Evolutionary conservation across 2,113 vertebrate genomes (phyloP).

Genomic region (Phocoena sinus): DNA sequence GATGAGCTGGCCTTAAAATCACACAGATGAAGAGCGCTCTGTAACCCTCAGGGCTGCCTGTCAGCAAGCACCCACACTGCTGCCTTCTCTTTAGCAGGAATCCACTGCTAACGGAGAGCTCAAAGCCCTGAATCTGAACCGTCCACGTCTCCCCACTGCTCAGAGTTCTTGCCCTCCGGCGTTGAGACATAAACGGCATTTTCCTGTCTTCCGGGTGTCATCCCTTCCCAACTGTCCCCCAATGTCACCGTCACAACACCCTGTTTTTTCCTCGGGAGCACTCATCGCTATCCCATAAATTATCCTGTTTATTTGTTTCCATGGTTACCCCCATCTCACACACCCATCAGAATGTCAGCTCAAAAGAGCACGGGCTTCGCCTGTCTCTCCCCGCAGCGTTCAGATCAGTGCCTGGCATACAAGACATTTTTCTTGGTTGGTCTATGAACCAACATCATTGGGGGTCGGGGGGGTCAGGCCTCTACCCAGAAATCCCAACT

Average conservation of each 20-base stretch:
- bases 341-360: conserved; percentile 7
- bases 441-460: neutral
- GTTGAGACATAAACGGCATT: neutral
- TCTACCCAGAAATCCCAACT: neutral
- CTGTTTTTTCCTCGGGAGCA: neutral
- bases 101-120: neutral
- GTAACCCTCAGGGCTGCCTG: neutral
- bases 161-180: neutral
- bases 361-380: neutral
- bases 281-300: neutral
- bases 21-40: neutral
- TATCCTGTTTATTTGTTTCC: conserved; percentile 59
- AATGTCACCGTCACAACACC: neutral
- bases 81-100: neutral
- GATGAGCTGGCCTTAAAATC: neutral
- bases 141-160: fast-evolving
- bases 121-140: neutral
- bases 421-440: neutral
- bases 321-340: conserved; percentile 46
- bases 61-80: neutral
- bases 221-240: neutral
- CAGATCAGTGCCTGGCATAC: neutral
- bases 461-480: neutral
- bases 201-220: neutral
- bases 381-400: neutral